phyloP scores from a whole-genome alignment of 2,797 vertebrate genomes.

The Lagorchestes hirsutus region DNA sequence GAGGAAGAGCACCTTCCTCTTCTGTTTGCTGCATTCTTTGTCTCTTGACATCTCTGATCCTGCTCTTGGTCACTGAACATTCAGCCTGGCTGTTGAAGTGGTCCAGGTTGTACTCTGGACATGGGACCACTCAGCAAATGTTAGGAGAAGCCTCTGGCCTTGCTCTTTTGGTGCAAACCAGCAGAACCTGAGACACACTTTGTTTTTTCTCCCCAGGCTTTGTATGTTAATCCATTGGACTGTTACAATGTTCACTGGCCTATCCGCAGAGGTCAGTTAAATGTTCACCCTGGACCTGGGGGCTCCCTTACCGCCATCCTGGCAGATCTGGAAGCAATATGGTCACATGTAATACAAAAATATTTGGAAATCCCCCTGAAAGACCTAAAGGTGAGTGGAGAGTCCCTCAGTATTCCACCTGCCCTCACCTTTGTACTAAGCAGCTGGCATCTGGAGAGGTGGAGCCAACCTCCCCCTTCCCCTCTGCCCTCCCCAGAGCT shows the following conservation, averaged over 20 bases:
- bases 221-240: conserved; percentile 94
- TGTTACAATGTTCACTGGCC: conserved; percentile 96
- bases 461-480: neutral
- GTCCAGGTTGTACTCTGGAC: neutral
- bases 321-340: conserved; percentile 95
- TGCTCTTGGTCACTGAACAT: neutral
- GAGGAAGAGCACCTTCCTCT: neutral
- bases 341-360: conserved; percentile 95
- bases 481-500: neutral
- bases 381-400: conserved; percentile 94
- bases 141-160: conserved; percentile 16
- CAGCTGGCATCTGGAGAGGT: neutral
- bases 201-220: conserved; percentile 86
- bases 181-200: neutral
- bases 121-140: conserved; percentile 27
- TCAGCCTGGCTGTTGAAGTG: neutral
- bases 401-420: neutral
- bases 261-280: conserved; percentile 93
- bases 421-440: neutral
- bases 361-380: conserved; percentile 96
- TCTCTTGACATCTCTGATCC: neutral
- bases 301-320: conserved; percentile 94
- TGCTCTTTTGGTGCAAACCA: conserved; percentile 12
- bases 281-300: conserved; percentile 91
- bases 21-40: neutral